Conservation (phyloP, 2,797 vertebrate species). For the Geotrypetes seraphini region DNA sequence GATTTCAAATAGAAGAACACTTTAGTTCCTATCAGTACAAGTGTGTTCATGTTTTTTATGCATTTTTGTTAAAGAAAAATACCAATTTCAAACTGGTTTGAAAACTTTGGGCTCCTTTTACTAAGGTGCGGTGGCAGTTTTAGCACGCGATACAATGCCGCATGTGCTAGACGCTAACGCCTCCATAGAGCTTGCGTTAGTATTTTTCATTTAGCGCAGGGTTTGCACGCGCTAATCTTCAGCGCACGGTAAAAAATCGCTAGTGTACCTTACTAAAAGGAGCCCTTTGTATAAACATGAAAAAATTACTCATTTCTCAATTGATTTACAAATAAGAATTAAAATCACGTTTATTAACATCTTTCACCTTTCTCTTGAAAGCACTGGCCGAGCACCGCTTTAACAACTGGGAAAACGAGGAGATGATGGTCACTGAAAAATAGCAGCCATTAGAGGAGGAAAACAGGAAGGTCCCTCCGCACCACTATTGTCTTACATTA, state of each 20-base stretch:
- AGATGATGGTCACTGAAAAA: slow-evolving; percentile 45
- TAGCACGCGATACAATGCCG: too few relatives aligned
- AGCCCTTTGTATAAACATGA: background rate
- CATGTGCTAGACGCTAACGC: too few relatives aligned
- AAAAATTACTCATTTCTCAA: background rate
- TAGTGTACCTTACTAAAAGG: too few relatives aligned
- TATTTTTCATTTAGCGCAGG: too few relatives aligned
- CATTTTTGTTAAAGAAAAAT: background rate
- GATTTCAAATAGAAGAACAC: too few relatives aligned
- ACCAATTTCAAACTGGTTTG: background rate
- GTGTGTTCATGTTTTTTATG: too few relatives aligned
- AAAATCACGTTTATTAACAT: background rate
- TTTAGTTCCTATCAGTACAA: too few relatives aligned
- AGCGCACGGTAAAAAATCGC: too few relatives aligned
- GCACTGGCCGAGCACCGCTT: slow-evolving; percentile 11
- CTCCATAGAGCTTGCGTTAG: too few relatives aligned
- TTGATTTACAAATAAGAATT: background rate
- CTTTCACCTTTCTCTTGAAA: slow-evolving; percentile 23
- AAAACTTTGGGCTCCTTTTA: too few relatives aligned
- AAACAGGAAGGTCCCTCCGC: background rate
- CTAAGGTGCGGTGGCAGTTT: too few relatives aligned
- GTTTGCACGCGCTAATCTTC: too few relatives aligned
- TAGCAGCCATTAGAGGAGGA: slow-evolving; percentile 17
- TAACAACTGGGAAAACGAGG: background rate
- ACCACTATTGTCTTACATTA: slow-evolving; percentile 8